phyloP scores from a whole-genome alignment of 1,140 invertebrate genomes.

The Vollenhovia emeryi region DNA sequence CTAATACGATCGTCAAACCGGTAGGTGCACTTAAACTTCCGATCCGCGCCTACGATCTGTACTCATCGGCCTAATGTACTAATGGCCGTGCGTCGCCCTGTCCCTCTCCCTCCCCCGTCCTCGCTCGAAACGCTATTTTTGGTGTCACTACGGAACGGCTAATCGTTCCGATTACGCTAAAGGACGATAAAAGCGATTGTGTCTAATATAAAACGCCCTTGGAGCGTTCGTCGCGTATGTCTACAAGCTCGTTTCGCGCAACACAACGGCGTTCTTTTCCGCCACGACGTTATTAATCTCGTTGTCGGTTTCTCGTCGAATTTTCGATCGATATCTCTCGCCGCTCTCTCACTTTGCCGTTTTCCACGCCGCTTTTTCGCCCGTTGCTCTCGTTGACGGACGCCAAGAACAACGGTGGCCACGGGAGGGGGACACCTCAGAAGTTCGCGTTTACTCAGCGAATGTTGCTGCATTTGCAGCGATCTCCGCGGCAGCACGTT shows the following conservation, averaged over 20 bases:
- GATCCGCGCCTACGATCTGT: constrained; percentile 4
- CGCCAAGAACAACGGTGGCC: no score
- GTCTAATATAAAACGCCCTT: constrained; percentile 43
- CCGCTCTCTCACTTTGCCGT: no score
- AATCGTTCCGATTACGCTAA: constrained; percentile 30
- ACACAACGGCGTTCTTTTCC: background rate
- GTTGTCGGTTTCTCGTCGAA: background rate
- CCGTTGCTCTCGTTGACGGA: background rate
- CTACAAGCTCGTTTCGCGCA: background rate
- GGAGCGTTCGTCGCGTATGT: background rate
- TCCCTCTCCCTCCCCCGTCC: background rate
- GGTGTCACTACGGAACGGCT: constrained; percentile 7
- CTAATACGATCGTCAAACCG: constrained; percentile 39
- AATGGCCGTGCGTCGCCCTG: constrained; percentile 7
- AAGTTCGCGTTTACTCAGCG: background rate
- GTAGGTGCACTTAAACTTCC: constrained; percentile 31
- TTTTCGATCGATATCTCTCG: background rate
- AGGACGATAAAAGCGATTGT: background rate
- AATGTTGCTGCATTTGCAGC: background rate
- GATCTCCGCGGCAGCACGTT: background rate
- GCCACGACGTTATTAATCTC: background rate
- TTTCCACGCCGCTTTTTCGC: background rate
- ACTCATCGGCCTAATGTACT: constrained; percentile 61
- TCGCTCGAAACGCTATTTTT: constrained; percentile 53
- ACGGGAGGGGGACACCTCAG: background rate